phyloP scores from a whole-genome alignment of 2,888 invertebrate genomes.

The Lottia scabra region DNA sequence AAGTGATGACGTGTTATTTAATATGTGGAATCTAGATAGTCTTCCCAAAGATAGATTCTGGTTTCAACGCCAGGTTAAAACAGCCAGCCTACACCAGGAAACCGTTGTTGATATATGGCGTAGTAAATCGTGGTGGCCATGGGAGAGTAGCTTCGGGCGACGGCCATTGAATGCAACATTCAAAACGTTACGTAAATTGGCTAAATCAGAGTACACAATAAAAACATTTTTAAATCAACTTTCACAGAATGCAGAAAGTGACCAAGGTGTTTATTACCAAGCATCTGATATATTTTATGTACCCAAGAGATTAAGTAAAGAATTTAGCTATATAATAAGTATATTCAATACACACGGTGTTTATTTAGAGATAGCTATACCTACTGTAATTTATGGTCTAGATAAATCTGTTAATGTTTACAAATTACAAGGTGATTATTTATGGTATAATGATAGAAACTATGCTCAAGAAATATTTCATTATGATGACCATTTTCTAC shows the following conservation, averaged over 20 bases:
- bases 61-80: constrained; percentile 13
- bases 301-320: background rate
- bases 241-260: background rate
- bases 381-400: constrained; percentile 14
- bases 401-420: constrained; percentile 2
- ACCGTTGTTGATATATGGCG: constrained; percentile 17
- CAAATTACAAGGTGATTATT: constrained; percentile 16
- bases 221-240: background rate
- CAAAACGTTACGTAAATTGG: background rate
- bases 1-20: constrained; percentile 23
- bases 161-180: background rate
- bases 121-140: constrained; percentile 20
- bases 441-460: constrained; percentile 16
- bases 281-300: constrained; percentile 23
- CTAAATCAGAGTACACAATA: background rate
- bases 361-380: constrained; percentile 17
- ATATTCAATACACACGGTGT: constrained; percentile 9
- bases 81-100: background rate
- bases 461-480: constrained; percentile 6
- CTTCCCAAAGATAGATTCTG: constrained; percentile 16
- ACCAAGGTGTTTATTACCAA: constrained; percentile 17
- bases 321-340: constrained; percentile 15
- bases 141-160: constrained; percentile 6
- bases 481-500: constrained; percentile 12
- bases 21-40: constrained; percentile 20